A percentile compares a stretch with the other conserved stretches of the same genome.
phyloP scores from a whole-genome alignment of 2,797 vertebrate species.

The Ctenochaetus hawaiiensis region DNA sequence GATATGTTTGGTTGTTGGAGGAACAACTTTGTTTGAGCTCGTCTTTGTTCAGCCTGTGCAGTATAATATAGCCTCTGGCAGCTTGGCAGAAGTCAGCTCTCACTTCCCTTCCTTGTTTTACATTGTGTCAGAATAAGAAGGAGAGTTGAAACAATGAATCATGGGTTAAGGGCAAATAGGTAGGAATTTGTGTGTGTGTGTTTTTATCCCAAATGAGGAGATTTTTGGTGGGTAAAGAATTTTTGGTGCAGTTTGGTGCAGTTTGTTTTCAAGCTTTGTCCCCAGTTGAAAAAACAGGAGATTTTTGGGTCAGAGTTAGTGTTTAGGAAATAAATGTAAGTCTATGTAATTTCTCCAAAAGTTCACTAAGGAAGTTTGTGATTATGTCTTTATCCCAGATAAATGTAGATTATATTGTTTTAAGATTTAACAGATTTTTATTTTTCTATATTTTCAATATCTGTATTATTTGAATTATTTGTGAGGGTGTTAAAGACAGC shows the following conservation, averaged over 20 bases:
- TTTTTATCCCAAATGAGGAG: no score
- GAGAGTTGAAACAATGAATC: no score
- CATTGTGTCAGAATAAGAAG: background rate
- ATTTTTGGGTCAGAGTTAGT: no score
- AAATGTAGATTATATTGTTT: background rate
- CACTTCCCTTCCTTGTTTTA: rapidly evolving
- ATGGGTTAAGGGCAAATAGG: no score
- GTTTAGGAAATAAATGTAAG: no score
- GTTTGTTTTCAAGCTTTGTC: no score
- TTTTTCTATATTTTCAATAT: background rate
- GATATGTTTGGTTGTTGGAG: background rate
- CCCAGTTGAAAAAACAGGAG: no score
- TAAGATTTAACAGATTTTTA: background rate
- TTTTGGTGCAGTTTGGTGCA: no score
- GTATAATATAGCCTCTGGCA: constrained; percentile 3
- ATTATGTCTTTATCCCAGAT: no score
- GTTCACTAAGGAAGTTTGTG: background rate
- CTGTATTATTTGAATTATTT: background rate
- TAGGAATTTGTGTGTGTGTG: background rate
- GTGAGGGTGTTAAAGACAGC: background rate
- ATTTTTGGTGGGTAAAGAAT: no score
- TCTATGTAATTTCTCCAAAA: no score
- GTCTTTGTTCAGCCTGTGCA: rapidly evolving
- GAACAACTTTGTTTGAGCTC: background rate
- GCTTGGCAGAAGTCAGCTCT: background rate